Conservation (phyloP, 2,888 invertebrate species). For the Noctua pronuba region DNA sequence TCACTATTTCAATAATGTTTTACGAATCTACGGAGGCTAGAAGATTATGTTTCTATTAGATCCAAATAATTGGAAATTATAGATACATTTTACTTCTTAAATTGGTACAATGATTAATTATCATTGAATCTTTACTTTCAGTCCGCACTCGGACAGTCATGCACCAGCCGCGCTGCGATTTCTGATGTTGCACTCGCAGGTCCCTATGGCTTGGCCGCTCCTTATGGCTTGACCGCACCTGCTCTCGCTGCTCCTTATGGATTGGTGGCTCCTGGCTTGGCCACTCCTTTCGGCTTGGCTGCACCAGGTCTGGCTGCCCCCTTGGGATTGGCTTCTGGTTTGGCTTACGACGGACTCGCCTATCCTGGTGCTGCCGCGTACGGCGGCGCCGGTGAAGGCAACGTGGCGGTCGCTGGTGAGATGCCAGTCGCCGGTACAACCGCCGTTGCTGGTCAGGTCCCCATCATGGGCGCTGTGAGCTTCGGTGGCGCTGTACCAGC, state of each 20-base stretch:
- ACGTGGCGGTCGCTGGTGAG: slow-evolving; percentile 61
- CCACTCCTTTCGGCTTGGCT: neutral
- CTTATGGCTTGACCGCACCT: neutral
- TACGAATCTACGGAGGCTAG: no score
- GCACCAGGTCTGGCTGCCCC: neutral
- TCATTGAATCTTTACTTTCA: neutral
- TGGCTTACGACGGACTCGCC: slow-evolving; percentile 10
- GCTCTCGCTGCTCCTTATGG: neutral
- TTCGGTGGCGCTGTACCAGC: neutral
- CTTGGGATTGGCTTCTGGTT: slow-evolving; percentile 7
- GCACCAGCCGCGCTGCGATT: neutral
- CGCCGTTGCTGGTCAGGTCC: slow-evolving; percentile 34
- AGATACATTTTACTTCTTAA: no score
- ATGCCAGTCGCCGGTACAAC: slow-evolving; percentile 59
- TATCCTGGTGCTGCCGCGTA: slow-evolving; percentile 40
- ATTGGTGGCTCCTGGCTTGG: neutral
- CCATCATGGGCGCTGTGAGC: neutral
- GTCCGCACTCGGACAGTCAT: neutral
- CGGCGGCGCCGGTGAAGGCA: slow-evolving; percentile 66
- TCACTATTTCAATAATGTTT: no score
- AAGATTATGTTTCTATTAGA: no score
- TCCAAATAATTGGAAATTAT: no score
- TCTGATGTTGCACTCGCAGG: neutral
- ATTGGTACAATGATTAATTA: no score
- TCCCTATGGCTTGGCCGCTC: neutral